Evolutionary conservation across 2,888 invertebrate genomes (phyloP).

Genomic region (Julus scanicus): DNA sequence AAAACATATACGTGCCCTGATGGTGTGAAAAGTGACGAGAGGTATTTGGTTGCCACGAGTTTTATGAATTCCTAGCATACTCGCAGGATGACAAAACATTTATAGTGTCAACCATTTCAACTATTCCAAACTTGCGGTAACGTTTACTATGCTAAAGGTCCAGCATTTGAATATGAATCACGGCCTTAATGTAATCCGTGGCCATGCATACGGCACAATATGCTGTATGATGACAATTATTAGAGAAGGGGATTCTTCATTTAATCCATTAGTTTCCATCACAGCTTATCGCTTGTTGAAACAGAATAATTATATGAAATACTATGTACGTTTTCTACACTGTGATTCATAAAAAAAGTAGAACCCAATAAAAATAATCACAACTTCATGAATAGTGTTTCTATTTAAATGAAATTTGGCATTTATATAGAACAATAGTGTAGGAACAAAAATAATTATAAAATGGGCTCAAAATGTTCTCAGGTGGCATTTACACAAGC

Average conservation of each 20-base stretch:
- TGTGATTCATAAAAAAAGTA: not conserved
- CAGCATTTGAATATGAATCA: not conserved
- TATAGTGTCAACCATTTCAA: slow-evolving; percentile 48
- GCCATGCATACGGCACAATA: not conserved
- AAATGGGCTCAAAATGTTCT: too few relatives aligned
- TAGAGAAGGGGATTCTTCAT: not conserved
- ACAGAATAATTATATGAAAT: not conserved
- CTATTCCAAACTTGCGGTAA: slow-evolving; percentile 46
- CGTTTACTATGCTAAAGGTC: not conserved
- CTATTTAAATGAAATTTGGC: too few relatives aligned
- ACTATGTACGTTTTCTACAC: not conserved
- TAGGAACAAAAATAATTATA: too few relatives aligned
- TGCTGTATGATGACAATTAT: not conserved
- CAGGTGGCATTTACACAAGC: too few relatives aligned
- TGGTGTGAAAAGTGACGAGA: slow-evolving; percentile 12
- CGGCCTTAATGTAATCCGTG: not conserved
- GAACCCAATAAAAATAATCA: too few relatives aligned
- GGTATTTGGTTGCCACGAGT: not conserved
- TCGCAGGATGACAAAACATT: slow-evolving; percentile 47
- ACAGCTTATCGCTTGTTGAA: not conserved
- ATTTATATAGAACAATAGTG: too few relatives aligned
- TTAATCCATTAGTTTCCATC: not conserved
- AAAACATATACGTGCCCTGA: slow-evolving; percentile 16
- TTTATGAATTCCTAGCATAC: slow-evolving; percentile 48
- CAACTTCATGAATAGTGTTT: too few relatives aligned